A percentile compares a stretch with the other conserved stretches of the same genome.
Conservation (phyloP, 2,113 vertebrate genomes). For the Neodontobutis hainanensis region DNA sequence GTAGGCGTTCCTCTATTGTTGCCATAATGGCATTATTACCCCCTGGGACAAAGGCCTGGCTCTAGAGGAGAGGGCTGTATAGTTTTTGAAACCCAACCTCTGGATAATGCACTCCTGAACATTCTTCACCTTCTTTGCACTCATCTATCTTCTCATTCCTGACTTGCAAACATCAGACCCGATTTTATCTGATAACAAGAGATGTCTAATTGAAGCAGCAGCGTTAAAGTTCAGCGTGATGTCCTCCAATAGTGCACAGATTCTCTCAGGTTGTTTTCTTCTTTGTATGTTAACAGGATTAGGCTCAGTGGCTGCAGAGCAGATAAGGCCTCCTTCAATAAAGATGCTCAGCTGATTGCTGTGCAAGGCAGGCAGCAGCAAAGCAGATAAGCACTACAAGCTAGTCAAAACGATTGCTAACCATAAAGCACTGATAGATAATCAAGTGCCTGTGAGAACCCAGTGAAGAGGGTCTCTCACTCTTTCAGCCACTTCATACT, state of each 20-base stretch:
- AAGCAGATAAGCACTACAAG: constrained; percentile 52
- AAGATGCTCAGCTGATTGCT: constrained; percentile 65
- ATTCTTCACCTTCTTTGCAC: constrained; percentile 10
- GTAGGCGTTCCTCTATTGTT: constrained; percentile 52
- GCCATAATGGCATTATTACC: constrained; percentile 67
- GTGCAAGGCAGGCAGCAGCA: constrained; percentile 30
- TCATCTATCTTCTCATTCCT: constrained; percentile 6
- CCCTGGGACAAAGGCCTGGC: constrained; percentile 59
- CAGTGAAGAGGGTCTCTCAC: constrained; percentile 18
- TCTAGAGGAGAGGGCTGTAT: constrained; percentile 26
- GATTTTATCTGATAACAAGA: constrained; percentile 18
- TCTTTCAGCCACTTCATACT: constrained; percentile 36
- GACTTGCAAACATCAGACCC: not conserved
- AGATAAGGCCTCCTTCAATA: constrained; percentile 57
- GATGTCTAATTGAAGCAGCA: constrained; percentile 32
- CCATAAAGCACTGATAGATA: constrained; percentile 57
- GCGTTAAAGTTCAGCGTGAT: constrained; percentile 25
- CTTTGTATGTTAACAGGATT: constrained; percentile 67
- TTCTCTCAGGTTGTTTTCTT: constrained; percentile 10
- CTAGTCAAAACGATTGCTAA: constrained; percentile 35
- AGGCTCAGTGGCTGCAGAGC: constrained; percentile 37
- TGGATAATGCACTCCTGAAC: constrained; percentile 32
- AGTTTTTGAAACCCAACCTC: constrained; percentile 66
- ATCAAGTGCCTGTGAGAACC: constrained; percentile 38
- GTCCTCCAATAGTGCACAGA: not conserved